These are phyloP conservation scores for Corythoichthys intestinalis DNA, from an alignment of 2,113 vertebrate genomes.

Conservation along the genomic window DNA sequence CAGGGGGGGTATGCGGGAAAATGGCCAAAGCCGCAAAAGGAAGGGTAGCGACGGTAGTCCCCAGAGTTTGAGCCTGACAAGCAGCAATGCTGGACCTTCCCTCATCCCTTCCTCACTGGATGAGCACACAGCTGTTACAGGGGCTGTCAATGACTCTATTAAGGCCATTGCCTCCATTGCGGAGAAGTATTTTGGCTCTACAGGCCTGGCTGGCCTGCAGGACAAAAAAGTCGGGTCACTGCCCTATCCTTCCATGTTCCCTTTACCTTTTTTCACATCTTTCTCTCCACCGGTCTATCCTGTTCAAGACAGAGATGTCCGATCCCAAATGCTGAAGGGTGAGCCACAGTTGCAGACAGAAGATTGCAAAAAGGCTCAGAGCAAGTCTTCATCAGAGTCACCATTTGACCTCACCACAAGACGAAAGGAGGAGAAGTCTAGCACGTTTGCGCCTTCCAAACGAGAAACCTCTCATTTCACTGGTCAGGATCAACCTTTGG, in stretches of 20 bases:
- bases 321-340: conserved; percentile 82
- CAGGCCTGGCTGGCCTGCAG: conserved; percentile 92
- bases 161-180: conserved; percentile 99
- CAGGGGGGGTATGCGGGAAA: conserved; percentile 89
- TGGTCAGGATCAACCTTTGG: conserved; percentile 92
- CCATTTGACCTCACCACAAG: conserved; percentile 97
- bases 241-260: conserved; percentile 98
- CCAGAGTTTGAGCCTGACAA: conserved; percentile 81
- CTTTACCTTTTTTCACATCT: conserved; percentile 95
- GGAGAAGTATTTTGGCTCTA: conserved; percentile 99
- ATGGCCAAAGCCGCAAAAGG: conserved; percentile 91
- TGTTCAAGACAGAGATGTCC: conserved; percentile 92
- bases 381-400: conserved; percentile 82
- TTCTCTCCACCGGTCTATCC: conserved; percentile 97
- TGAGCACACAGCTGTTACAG: conserved; percentile 93
- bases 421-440: conserved; percentile 86
- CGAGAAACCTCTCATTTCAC: conserved; percentile 67
- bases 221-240: conserved; percentile 93
- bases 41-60: conserved; percentile 79
- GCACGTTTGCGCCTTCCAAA: conserved; percentile 74
- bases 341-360: conserved; percentile 82
- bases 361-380: conserved; percentile 85
- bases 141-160: conserved; percentile 99
- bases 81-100: conserved; percentile 80
- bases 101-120: conserved; percentile 89